Evolutionary conservation across 2,888 invertebrate species (phyloP).

Genomic region (Zygaena filipendulae): DNA sequence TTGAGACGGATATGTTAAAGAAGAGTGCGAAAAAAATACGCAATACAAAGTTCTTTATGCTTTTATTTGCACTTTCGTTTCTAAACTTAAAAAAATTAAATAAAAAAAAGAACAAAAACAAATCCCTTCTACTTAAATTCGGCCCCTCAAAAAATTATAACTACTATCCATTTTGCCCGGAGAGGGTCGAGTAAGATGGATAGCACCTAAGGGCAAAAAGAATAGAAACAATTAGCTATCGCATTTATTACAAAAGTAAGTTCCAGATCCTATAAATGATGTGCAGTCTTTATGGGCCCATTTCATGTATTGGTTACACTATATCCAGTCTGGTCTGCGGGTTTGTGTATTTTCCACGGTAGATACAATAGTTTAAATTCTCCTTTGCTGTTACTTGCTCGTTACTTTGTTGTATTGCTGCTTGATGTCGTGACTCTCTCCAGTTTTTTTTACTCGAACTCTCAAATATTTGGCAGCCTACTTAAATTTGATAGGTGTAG

Average conservation of each 20-base stretch:
- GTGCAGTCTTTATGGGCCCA: constrained; percentile 31
- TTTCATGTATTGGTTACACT: too few relatives aligned
- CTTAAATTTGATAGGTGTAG: too few relatives aligned
- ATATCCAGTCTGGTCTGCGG: too few relatives aligned
- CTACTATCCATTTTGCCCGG: not conserved
- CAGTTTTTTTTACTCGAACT: too few relatives aligned
- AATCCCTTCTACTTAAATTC: not conserved
- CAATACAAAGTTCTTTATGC: constrained; percentile 14
- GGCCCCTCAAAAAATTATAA: not conserved
- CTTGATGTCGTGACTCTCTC: too few relatives aligned
- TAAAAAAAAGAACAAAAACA: not conserved
- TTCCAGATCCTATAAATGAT: constrained; percentile 25
- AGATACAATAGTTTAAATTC: too few relatives aligned
- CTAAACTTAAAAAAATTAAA: not conserved
- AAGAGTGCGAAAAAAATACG: constrained; percentile 15
- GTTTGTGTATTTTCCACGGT: too few relatives aligned
- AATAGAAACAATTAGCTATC: not conserved
- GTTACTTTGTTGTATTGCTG: too few relatives aligned
- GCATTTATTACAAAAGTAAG: not conserved
- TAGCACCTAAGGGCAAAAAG: not conserved
- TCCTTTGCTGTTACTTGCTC: too few relatives aligned
- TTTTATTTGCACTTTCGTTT: constrained; percentile 11
- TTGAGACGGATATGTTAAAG: too few relatives aligned
- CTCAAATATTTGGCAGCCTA: too few relatives aligned
- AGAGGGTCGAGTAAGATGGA: not conserved